phyloP scores from a whole-genome alignment of 2,113 vertebrate species.

The Lasiurus cinereus region DNA sequence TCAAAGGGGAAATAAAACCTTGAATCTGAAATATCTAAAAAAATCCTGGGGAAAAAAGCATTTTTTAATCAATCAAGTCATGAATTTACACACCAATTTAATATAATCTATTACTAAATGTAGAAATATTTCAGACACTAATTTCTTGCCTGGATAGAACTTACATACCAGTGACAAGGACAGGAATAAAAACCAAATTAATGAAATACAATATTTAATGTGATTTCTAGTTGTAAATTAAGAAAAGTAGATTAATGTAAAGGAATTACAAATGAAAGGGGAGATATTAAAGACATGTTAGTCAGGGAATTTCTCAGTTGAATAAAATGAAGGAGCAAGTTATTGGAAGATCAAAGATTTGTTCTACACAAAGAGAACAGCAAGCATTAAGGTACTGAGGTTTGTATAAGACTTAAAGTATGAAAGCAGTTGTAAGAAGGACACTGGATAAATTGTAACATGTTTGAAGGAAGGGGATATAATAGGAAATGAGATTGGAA shows the following conservation, averaged over 20 bases:
- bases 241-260: slow-evolving; percentile 13
- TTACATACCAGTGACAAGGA: not conserved
- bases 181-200: not conserved
- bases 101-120: not conserved
- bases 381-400: not conserved
- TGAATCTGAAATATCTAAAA: slow-evolving; percentile 12
- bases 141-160: not conserved
- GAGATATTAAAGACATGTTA: not conserved
- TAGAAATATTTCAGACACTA: not conserved
- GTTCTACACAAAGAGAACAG: slow-evolving; percentile 52
- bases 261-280: slow-evolving; percentile 47
- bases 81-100: slow-evolving; percentile 39
- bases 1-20: not conserved
- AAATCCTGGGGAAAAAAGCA: not conserved
- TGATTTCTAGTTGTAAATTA: slow-evolving; percentile 46
- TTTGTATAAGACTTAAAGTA: slow-evolving; percentile 27
- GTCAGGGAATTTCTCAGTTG: slow-evolving; percentile 44
- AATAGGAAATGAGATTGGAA: not conserved
- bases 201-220: not conserved
- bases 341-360: slow-evolving; percentile 49
- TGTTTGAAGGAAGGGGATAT: not conserved
- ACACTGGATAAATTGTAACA: not conserved
- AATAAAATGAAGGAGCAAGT: slow-evolving; percentile 56
- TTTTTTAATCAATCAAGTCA: not conserved
- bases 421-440: not conserved